Evolutionary conservation across 2,888 invertebrate species (phyloP), one percentile per base, ranked within the genome.

Genomic region (Dusona sp.): DNA sequence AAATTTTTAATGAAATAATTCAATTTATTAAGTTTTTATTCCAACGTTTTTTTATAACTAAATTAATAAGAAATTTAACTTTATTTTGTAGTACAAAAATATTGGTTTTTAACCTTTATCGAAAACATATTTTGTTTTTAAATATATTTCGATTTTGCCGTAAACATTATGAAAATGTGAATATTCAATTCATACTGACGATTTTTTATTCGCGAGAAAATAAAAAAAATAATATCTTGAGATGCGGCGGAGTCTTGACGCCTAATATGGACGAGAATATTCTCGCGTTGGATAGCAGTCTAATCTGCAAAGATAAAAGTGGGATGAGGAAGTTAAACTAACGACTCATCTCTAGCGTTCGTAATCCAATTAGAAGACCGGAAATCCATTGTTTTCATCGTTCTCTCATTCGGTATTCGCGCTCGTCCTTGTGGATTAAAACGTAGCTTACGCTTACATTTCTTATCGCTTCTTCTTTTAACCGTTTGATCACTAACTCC

Each of bases 331-430:
- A 75, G 73, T 38, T 54, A n/a, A 77, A 77, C 22, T 33, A 81
- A 79, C 81, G 78, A 84, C 73, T 79, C 77, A 48, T 68, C 73
- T 80, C 48, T 36, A 25, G 72, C 61, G 73, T 22, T 83, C 79
- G 86, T 81, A 86, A 81, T 81, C 78, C 81, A 84, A 86, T 84
- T 81, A 81, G 42, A 51, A 70, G 65, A 67, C 74, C 79, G 86
- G 84, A 87, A 84, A 81, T 82, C 38, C 79, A 87, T 87, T 87
- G 86, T 87, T 84, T 67, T 29, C 61, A 80, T 73, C 67, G 72
- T 75, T 86, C 19, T 64, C 75, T 78, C 72, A 48, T 72, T 54
- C 25, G 45, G 16, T 64, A 45, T 67, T 72, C 51, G 57, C 33
- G 51, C 57, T 42, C 57, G 74, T 75, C 79, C 74, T 86, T 82